Evolutionary conservation across 23 tunicate genomes (phyloP), one percentile per base, ranked within the genome.

Genomic region (Halocynthia aurantium): DNA sequence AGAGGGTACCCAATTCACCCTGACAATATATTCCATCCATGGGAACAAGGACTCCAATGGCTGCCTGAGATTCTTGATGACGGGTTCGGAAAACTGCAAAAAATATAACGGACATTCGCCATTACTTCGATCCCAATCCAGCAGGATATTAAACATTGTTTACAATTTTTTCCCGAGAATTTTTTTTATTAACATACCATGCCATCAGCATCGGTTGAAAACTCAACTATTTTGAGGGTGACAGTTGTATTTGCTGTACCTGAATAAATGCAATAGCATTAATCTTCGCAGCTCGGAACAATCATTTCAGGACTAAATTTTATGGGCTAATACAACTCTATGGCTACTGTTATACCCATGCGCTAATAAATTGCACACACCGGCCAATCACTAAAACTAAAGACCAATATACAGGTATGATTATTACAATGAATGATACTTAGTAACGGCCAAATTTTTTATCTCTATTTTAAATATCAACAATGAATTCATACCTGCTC

Each of bases 11-110:
- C 98, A 92, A 19, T 71, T 83, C 7, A 86, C 67, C 6, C 98
- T 55, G 22, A 92, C 98, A 74, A 92, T 92, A 57, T 92, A 92
- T 79, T 92, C 98, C 88, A 86, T 78, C 92, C 92, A 86, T 0
- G 98, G 98, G 60, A 86, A 84, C 40, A 78, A 22, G 52, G 74
- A 55, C 19, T 72, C 53, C 15, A 92, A 58, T 10, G 86, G 57
- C 54, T 84, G 83, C 7, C 88, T 76, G 60, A 89, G 50, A 52
- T 51, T 75, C 67, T 80, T 57, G n/a, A 82, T 89, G 50, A 83
- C 82, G 31, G 82, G 67, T 50, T 89, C 81, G 21, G 50, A 7
- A 55, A 87, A 57, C 93, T 87, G 62, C 51, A 53, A 8, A 71
- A 71, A 55, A 58, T 58, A 1, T 2, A 58, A 58, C 4, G 15